Evolutionary conservation across 2,113 vertebrate species (phyloP).

Genomic region (Bubo bubo): DNA sequence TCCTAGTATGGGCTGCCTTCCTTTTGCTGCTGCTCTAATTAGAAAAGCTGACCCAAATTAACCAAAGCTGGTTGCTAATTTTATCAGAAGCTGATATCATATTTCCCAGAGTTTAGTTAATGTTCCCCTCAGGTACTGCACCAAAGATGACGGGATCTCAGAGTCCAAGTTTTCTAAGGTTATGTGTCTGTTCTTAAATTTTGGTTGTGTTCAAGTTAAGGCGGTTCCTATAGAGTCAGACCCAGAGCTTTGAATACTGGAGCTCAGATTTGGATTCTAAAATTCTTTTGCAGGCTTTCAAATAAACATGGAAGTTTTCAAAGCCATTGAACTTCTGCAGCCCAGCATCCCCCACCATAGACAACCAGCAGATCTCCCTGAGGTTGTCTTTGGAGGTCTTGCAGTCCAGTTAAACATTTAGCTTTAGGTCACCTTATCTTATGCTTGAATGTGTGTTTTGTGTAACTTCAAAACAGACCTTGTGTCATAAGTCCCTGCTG

Average conservation of each 20-base stretch:
- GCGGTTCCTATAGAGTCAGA: background rate
- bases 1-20: background rate
- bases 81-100: background rate
- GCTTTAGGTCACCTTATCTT: background rate
- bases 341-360: background rate
- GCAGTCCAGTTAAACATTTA: background rate
- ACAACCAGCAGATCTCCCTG: background rate
- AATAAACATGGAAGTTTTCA: background rate
- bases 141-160: background rate
- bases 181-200: background rate
- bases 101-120: background rate
- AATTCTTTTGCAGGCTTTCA: background rate
- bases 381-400: background rate
- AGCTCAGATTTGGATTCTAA: background rate
- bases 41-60: slow-evolving; percentile 45
- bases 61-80: background rate
- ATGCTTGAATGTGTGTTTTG: background rate
- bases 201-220: background rate
- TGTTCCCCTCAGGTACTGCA: background rate
- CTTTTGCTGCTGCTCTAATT: slow-evolving; percentile 37
- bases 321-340: background rate
- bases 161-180: background rate
- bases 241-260: background rate
- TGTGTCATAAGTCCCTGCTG: background rate
- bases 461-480: background rate